These are phyloP conservation scores for Porites rus DNA, from an alignment of 92 coral and sea anemone genomes.

Conservation along the genomic window DNA sequence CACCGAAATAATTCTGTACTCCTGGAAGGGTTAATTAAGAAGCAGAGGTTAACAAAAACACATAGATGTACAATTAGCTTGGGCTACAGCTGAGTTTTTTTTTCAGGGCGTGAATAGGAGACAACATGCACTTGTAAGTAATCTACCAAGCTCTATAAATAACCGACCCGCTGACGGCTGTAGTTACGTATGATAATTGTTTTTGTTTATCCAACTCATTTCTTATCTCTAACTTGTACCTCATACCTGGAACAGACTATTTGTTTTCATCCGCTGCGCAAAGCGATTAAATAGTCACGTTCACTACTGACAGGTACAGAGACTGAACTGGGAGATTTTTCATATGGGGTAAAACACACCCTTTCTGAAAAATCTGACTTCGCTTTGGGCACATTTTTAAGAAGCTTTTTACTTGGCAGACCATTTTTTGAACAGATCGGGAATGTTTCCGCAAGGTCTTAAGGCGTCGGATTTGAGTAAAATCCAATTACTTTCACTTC, in stretches of 20 bases:
- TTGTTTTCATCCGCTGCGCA: constrained; percentile 13
- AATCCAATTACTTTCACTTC: not conserved
- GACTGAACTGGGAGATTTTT: not conserved
- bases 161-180: constrained; percentile 8
- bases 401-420: not conserved
- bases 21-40: not conserved
- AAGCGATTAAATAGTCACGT: constrained; percentile 31
- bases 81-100: not conserved
- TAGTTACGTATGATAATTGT: not conserved
- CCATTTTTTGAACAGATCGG: not conserved
- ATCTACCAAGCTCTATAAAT: not conserved
- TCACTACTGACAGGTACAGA: not conserved
- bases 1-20: too few relatives aligned
- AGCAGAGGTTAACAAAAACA: constrained; percentile 1
- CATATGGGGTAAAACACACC: not conserved
- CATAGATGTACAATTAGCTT: not conserved
- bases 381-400: not conserved
- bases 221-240: constrained; percentile 20
- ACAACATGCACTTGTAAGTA: not conserved
- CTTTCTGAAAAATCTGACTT: not conserved
- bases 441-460: not conserved
- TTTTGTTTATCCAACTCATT: constrained; percentile 25
- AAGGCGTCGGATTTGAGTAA: not conserved
- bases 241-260: not conserved
- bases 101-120: not conserved